Percentiles rank a stretch among this genome's conserved stretches.
These are phyloP conservation scores for Dolichomitus sp. DNA, from an alignment of 2,888 invertebrate genomes.

Conservation along the genomic window DNA sequence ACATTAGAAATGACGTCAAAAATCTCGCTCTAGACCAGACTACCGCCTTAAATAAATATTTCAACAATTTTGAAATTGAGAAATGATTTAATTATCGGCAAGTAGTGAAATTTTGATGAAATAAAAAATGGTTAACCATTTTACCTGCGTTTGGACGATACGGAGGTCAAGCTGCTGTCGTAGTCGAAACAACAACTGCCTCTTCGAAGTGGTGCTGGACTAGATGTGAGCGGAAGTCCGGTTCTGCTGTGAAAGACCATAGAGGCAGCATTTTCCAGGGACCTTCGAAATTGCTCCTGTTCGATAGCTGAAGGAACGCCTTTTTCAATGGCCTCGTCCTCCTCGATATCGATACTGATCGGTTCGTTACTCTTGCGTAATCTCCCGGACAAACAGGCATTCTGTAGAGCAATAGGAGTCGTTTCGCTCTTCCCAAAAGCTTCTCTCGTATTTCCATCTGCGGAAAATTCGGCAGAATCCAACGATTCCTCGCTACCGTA, in stretches of 20 bases:
- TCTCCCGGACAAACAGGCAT: constrained; percentile 64
- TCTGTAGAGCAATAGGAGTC: constrained; percentile 63
- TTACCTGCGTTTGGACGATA: constrained; percentile 94
- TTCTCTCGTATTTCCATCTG: constrained; percentile 19
- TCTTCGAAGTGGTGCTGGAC: constrained; percentile 93
- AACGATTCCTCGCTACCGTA: constrained; percentile 17
- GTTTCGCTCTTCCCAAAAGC: constrained; percentile 33
- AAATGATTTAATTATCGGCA: no score
- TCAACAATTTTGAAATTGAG: no score
- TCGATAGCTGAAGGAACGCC: constrained; percentile 91
- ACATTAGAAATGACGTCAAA: no score
- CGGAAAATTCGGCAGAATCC: constrained; percentile 8
- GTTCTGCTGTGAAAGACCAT: constrained; percentile 95
- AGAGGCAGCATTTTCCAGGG: constrained; percentile 92
- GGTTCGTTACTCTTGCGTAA: constrained; percentile 53
- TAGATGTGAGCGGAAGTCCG: constrained; percentile 94
- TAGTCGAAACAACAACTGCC: constrained; percentile 94
- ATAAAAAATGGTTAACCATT: constrained; percentile 51
- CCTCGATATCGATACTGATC: constrained; percentile 64
- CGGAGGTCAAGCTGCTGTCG: constrained; percentile 93
- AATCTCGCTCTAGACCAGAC: no score
- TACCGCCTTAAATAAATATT: no score
- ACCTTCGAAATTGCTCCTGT: constrained; percentile 91
- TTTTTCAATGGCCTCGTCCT: constrained; percentile 78
- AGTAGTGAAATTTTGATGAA: not conserved